phyloP scores from a whole-genome alignment of 2,113 vertebrate genomes.

The Todiramphus chloris region DNA sequence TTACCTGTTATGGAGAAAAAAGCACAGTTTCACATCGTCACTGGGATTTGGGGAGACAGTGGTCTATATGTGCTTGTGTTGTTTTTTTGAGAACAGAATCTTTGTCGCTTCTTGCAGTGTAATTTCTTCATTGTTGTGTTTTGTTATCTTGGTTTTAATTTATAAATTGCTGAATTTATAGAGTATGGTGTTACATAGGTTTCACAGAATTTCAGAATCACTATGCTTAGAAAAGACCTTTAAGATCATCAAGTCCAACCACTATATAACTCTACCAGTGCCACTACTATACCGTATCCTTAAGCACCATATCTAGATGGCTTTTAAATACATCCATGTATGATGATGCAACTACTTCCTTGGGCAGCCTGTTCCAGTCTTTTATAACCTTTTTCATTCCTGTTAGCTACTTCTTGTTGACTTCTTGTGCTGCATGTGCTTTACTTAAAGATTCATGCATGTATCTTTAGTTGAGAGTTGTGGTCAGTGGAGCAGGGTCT shows the following conservation, averaged over 20 bases:
- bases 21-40: background rate
- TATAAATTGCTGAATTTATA: background rate
- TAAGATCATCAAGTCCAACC: no score
- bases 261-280: no score
- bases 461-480: background rate
- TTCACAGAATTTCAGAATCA: background rate
- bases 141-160: background rate
- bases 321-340: no score
- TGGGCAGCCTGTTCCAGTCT: no score
- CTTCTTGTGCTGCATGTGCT: background rate
- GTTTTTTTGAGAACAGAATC: background rate
- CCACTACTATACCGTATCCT: no score
- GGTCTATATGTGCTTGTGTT: background rate
- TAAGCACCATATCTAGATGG: no score
- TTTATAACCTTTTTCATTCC: no score
- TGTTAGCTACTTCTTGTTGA: background rate
- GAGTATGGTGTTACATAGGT: background rate
- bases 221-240: no score
- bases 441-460: background rate
- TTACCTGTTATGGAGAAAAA: background rate
- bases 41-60: background rate
- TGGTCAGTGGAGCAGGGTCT: no score
- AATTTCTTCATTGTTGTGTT: no score
- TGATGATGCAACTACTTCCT: no score
- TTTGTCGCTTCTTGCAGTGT: background rate